Conservation (phyloP, 2,888 invertebrate genomes). For the Plutella xylostella region DNA sequence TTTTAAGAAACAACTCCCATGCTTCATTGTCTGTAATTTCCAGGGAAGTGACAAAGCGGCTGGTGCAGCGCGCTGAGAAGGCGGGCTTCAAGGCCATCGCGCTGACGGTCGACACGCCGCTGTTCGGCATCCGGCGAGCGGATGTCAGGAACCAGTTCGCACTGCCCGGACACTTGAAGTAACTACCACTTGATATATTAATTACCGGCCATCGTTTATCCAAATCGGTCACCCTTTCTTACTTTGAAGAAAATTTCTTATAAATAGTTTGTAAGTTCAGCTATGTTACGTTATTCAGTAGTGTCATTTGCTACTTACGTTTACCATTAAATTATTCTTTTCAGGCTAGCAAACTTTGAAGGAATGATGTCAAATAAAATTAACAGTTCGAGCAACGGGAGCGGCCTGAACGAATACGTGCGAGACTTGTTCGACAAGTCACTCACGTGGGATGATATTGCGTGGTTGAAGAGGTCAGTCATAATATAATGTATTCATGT, state of each 20-base stretch:
- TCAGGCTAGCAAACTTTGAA: conserved; percentile 84
- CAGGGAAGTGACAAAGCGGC: conserved; percentile 74
- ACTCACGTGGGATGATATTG: conserved; percentile 88
- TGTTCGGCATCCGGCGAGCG: conserved; percentile 84
- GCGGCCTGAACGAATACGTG: conserved; percentile 85
- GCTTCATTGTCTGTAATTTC: no score
- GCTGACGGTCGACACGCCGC: conserved; percentile 89
- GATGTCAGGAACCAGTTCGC: conserved; percentile 88
- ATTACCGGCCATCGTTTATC: no score
- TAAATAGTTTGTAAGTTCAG: no score
- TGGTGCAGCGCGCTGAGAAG: conserved; percentile 83
- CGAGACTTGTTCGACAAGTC: conserved; percentile 81
- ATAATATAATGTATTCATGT: conserved; percentile 13
- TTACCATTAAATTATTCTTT: no score
- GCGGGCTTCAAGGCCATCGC: conserved; percentile 90
- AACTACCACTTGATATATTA: no score
- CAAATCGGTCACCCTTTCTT: no score
- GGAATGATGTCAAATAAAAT: conserved; percentile 63
- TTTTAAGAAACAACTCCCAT: no score
- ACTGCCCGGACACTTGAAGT: conserved; percentile 84
- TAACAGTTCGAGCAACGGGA: conserved; percentile 66
- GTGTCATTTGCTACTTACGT: no score
- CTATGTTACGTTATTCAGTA: no score
- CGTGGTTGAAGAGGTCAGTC: conserved; percentile 82
- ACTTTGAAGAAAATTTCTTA: no score